Conservation (phyloP, 1,140 invertebrate species). For the Sesamia nonagrioides region DNA sequence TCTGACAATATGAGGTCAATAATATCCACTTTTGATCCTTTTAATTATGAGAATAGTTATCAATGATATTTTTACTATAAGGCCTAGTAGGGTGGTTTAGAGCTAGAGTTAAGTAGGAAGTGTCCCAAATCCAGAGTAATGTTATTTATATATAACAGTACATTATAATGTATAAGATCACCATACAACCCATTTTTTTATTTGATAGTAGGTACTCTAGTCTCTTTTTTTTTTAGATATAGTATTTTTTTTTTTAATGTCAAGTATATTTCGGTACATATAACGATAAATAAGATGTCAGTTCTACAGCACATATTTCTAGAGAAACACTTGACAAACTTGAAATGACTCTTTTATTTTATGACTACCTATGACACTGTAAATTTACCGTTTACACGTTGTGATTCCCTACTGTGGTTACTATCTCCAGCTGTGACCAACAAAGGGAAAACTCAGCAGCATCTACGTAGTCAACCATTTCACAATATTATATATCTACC, state of each 20-base stretch:
- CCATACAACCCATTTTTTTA: not conserved
- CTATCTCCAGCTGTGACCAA: too few relatives aligned
- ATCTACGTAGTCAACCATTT: too few relatives aligned
- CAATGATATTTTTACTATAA: not conserved
- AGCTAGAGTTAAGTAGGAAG: not conserved
- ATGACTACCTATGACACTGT: too few relatives aligned
- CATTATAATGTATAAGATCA: not conserved
- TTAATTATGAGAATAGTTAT: not conserved
- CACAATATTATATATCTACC: too few relatives aligned
- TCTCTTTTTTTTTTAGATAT: too few relatives aligned
- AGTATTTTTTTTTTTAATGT: not conserved
- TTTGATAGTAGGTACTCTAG: too few relatives aligned
- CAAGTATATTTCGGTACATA: not conserved
- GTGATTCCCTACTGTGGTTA: too few relatives aligned
- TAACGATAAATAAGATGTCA: not conserved
- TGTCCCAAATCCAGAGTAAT: not conserved
- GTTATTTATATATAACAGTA: not conserved
- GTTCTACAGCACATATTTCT: not conserved
- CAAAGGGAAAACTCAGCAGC: too few relatives aligned
- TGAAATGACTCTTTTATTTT: too few relatives aligned
- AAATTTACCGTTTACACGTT: too few relatives aligned
- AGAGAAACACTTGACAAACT: not conserved
- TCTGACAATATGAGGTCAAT: not conserved
- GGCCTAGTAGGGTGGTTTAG: not conserved
- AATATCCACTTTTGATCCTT: not conserved